phyloP scores from a whole-genome alignment of 2,797 vertebrate species.

The Fundulus diaphanus region DNA sequence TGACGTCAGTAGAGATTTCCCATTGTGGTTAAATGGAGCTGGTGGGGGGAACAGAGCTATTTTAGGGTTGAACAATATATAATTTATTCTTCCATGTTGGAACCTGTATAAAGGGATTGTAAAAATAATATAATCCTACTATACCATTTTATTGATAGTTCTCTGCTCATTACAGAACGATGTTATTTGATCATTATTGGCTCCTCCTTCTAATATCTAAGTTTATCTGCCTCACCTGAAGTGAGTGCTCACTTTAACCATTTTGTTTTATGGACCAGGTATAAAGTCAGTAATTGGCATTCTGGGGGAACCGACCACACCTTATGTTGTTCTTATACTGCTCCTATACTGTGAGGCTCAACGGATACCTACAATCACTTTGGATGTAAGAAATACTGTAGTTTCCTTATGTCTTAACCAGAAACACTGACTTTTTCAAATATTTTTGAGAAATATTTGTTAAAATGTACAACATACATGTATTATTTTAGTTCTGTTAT shows the following conservation, averaged over 20 bases:
- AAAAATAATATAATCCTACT: not conserved
- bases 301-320: not conserved
- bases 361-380: not conserved
- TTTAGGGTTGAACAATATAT: not conserved
- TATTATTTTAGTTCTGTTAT: not conserved
- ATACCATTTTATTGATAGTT: not conserved
- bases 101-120: not conserved
- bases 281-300: too few species aligned
- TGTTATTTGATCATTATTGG: too few species aligned
- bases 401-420: too few species aligned
- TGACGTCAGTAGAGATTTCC: not conserved
- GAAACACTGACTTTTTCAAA: not conserved
- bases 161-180: not conserved
- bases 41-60: too few species aligned
- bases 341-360: not conserved
- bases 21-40: not conserved
- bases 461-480: not conserved
- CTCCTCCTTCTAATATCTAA: too few species aligned
- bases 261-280: too few species aligned
- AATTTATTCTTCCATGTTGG: not conserved
- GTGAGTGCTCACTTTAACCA: too few species aligned
- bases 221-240: too few species aligned
- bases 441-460: not conserved
- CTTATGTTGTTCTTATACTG: not conserved
- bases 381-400: not conserved